Percentiles rank a stretch among this genome's conserved stretches.
Conservation (phyloP, 2,113 vertebrate species). For the Pachycephala philippinensis region DNA sequence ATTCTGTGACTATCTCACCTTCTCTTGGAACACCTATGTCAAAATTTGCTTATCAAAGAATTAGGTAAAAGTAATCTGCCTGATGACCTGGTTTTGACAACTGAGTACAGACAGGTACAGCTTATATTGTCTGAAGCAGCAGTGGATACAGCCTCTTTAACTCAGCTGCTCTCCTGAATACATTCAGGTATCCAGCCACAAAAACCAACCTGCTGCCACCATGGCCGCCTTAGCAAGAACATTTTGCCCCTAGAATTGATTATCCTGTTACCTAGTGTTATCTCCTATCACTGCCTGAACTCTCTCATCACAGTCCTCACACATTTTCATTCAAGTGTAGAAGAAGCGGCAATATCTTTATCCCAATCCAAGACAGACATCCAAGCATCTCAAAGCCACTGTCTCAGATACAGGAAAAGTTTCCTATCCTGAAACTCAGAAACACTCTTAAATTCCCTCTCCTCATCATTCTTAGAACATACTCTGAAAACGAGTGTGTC, state of each 20-base stretch:
- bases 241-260: background rate
- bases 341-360: background rate
- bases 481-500: background rate
- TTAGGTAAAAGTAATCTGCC: background rate
- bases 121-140: background rate
- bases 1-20: background rate
- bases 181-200: background rate
- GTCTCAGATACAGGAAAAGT: background rate
- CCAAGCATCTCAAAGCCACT: background rate
- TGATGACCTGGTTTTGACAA: background rate
- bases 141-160: background rate
- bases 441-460: background rate
- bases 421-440: background rate
- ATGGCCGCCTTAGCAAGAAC: background rate
- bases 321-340: background rate
- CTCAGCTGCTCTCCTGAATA: background rate
- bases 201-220: background rate
- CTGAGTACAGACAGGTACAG: background rate
- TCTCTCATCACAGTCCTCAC: background rate
- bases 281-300: background rate
- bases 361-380: background rate
- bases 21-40: background rate
- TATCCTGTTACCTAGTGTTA: background rate
- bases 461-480: background rate
- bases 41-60: background rate